Evolutionary conservation across 2,888 invertebrate genomes (phyloP), one percentile per base, ranked within the genome.

Genomic region (Acleris literana): DNA sequence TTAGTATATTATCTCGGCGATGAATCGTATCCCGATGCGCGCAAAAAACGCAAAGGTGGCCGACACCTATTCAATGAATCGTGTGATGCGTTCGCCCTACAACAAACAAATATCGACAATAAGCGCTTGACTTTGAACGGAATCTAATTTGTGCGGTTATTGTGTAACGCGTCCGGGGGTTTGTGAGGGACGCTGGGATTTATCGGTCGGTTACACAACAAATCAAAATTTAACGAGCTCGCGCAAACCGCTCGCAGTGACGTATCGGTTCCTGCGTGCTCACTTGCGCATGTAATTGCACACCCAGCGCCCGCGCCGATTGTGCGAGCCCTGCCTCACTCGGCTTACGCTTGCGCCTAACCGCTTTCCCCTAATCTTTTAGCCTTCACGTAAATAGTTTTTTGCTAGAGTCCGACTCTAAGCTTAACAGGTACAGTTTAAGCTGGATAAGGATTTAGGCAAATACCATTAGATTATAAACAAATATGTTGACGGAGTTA

Each of bases 71-170:
- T 87, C 86, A 89, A 83, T 84, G 84, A 83, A 74, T 84, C 86
- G 87, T 84, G 77, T 86, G 85, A 91, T 89, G 81, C 83, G 84
- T 86, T 86, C 86, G 80, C 77, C 81, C 79, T 80, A 86, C 86
- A 88, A 89, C 90, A 90, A 91, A 89, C 86, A 87, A 76, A 84
- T 82, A 76, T 84, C 83, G 83, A 90, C 90, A 90, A 89, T 88
- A 82, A 88, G 84, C 85, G 90, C 86, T 90, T 91, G 91, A 92
- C 92, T 92, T 89, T 88, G 84, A 87, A 85, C 87, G 86, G 89
- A 92, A 92, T 92, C 91, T 92, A 92, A 92, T 92, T 92, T 92
- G 89, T 88, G 85, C 80, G 85, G 88, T 91, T 90, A 91, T 92
- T 92, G 91, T 92, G 90, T 89, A 90, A 91, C 85, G 84, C 78